Percentiles rank a stretch among this genome's conserved stretches.
phyloP scores from a whole-genome alignment of 2,888 invertebrate genomes.

The Caradrina kadenii region DNA sequence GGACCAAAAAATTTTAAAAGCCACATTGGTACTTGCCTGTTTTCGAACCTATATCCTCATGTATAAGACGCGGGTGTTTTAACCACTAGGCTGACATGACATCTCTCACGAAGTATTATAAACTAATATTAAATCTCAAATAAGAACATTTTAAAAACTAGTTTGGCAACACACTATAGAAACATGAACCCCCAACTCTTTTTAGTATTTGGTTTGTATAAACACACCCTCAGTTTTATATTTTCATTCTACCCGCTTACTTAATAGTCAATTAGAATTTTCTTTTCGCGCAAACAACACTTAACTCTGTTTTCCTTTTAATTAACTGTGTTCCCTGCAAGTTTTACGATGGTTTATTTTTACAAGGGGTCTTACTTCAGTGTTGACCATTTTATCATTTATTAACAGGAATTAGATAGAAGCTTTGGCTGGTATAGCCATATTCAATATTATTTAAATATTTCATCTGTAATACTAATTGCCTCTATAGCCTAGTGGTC shows the following conservation, averaged over 20 bases:
- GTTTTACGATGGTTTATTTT: slow-evolving; percentile 36
- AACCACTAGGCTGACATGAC: too few relatives aligned
- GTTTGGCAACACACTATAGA: background rate
- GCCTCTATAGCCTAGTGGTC: too few relatives aligned
- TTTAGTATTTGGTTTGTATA: slow-evolving; percentile 24
- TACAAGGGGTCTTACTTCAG: background rate
- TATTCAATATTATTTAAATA: too few relatives aligned
- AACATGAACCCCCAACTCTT: slow-evolving; percentile 8
- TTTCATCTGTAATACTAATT: too few relatives aligned
- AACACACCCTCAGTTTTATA: slow-evolving; percentile 36
- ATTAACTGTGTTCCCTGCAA: slow-evolving; percentile 40
- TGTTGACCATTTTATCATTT: slow-evolving; percentile 22
- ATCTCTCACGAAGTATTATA: too few relatives aligned
- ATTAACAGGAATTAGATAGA: slow-evolving; percentile 12
- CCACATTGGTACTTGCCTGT: too few relatives aligned
- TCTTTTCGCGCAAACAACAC: slow-evolving; percentile 38
- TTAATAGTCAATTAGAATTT: slow-evolving; percentile 49
- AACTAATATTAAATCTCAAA: background rate
- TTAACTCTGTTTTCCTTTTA: slow-evolving; percentile 43
- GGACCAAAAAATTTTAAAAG: too few relatives aligned
- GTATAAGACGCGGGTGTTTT: too few relatives aligned
- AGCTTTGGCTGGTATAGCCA: background rate
- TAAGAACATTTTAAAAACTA: slow-evolving; percentile 2
- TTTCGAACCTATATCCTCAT: too few relatives aligned
- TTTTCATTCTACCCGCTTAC: slow-evolving; percentile 35